Percentiles rank a stretch among this genome's conserved stretches.
Conservation (phyloP, 2,113 vertebrate species). For the Silurus asotus region DNA sequence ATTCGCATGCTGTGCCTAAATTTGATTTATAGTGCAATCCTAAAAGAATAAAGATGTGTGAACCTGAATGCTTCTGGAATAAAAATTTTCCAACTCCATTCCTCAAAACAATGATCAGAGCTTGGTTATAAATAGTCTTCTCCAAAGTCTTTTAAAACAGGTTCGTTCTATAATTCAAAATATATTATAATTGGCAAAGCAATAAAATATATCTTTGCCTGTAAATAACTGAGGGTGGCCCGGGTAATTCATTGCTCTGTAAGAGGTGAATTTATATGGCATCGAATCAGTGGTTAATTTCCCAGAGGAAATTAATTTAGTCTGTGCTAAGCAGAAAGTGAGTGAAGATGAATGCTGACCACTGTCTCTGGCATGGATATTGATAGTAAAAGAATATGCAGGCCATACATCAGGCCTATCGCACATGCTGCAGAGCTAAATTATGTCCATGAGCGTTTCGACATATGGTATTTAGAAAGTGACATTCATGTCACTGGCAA, state of each 20-base stretch:
- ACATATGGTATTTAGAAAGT: constrained; percentile 45
- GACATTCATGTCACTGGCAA: constrained; percentile 1
- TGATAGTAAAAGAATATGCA: constrained; percentile 53
- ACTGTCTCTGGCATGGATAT: constrained; percentile 66
- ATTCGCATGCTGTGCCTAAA: constrained; percentile 19
- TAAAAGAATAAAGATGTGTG: constrained; percentile 55
- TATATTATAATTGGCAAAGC: constrained; percentile 63
- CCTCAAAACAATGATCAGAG: constrained; percentile 54
- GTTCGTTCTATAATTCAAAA: constrained; percentile 62
- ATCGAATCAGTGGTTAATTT: constrained; percentile 65
- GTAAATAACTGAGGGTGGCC: constrained; percentile 60
- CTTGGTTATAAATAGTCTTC: constrained; percentile 56
- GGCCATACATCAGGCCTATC: constrained; percentile 42
- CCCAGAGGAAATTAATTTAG: constrained; percentile 70
- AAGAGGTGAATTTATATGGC: constrained; percentile 60
- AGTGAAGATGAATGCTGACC: constrained; percentile 64
- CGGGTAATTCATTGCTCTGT: constrained; percentile 65
- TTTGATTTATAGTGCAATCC: constrained; percentile 43
- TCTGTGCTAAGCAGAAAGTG: constrained; percentile 48
- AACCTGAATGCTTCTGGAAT: constrained; percentile 55
- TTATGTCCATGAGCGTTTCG: constrained; percentile 46
- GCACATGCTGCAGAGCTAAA: constrained; percentile 47
- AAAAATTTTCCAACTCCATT: constrained; percentile 56
- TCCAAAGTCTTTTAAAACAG: constrained; percentile 48
- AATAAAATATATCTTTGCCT: constrained; percentile 62